These are phyloP conservation scores for Tortrix viridana DNA, from an alignment of 2,888 invertebrate species.

Conservation along the genomic window DNA sequence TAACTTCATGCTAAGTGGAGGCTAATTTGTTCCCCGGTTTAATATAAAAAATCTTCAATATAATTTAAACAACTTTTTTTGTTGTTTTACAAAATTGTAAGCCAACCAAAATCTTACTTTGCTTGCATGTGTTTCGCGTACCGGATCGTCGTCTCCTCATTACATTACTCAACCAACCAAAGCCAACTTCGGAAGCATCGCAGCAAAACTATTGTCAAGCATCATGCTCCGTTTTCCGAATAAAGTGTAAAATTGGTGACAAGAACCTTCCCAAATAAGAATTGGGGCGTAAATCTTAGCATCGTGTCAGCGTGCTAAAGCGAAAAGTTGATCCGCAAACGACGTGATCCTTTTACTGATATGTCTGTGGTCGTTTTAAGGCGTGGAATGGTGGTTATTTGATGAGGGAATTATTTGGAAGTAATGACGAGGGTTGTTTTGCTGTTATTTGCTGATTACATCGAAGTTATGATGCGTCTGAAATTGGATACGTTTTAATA, in stretches of 20 bases:
- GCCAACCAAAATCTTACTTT: no score
- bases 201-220: no score
- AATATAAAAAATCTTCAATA: no score
- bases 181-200: no score
- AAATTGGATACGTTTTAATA: no score
- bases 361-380: background rate
- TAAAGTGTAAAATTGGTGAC: background rate
- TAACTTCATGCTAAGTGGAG: no score
- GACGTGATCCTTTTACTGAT: slow-evolving; percentile 24
- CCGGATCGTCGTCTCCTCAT: no score
- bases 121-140: no score
- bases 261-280: slow-evolving; percentile 9
- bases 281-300: background rate
- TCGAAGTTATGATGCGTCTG: background rate
- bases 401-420: background rate
- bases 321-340: slow-evolving; percentile 12
- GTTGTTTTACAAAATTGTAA: no score
- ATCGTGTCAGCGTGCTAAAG: slow-evolving; percentile 8
- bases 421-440: background rate
- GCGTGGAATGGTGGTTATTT: background rate
- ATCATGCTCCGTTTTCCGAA: background rate
- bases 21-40: no score
- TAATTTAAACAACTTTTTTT: no score
- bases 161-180: no score
- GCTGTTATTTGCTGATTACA: background rate